Evolutionary conservation across 2,888 invertebrate species (phyloP).

Genomic region (Latrodectus hesperus): DNA sequence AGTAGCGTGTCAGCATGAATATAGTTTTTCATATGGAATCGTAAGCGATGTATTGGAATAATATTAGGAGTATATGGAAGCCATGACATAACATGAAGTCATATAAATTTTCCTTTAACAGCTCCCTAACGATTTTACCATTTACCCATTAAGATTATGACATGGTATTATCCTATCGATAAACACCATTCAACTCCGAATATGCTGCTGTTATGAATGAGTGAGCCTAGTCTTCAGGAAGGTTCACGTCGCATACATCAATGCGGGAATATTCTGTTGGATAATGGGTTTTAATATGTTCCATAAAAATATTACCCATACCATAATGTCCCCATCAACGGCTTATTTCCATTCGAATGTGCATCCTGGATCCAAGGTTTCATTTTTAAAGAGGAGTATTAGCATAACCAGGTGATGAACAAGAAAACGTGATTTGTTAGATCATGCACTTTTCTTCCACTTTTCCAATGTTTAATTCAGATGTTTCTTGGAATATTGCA

Average conservation of each 20-base stretch:
- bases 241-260: no score
- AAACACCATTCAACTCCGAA: no score
- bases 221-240: no score
- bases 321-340: conserved; percentile 17
- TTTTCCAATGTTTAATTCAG: background rate
- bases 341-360: background rate
- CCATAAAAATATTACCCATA: conserved; percentile 19
- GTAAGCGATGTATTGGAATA: background rate
- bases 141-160: no score
- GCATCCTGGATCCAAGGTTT: conserved; percentile 12
- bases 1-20: no score
- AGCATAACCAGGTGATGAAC: background rate
- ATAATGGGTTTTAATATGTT: conserved; percentile 10
- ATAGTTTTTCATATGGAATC: background rate
- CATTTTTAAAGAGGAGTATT: conserved; percentile 4
- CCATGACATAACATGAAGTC: background rate
- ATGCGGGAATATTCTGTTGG: background rate
- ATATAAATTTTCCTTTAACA: background rate
- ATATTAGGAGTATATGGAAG: background rate
- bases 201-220: no score
- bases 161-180: no score
- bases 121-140: background rate
- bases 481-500: background rate
- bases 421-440: background rate
- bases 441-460: background rate